Evolutionary conservation across 2,113 vertebrate species (phyloP).

Genomic region (Saimiri boliviensis): DNA sequence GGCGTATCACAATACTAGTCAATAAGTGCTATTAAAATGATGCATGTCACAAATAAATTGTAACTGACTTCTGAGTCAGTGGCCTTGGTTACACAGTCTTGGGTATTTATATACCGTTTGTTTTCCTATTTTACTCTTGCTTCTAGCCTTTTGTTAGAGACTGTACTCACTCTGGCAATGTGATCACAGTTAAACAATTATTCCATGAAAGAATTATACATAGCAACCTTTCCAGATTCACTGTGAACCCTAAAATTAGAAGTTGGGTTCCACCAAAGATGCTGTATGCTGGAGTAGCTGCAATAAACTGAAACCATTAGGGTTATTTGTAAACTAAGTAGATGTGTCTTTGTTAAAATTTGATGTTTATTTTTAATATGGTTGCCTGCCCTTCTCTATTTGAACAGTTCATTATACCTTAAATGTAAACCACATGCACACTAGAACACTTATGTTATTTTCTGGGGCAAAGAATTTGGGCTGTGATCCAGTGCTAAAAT

Average conservation of each 20-base stretch:
- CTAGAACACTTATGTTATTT: constrained; percentile 77
- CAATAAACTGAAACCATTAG: constrained; percentile 71
- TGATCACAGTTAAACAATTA: constrained; percentile 60
- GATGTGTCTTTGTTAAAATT: constrained; percentile 79
- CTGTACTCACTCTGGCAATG: neutral
- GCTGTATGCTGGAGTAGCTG: constrained; percentile 48
- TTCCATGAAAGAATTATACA: constrained; percentile 63
- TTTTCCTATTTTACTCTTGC: neutral
- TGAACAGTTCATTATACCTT: constrained; percentile 80
- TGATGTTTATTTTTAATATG: constrained; percentile 80
- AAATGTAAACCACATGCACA: constrained; percentile 79
- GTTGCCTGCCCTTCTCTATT: constrained; percentile 73
- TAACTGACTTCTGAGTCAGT: neutral
- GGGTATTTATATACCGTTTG: neutral
- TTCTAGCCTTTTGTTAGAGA: constrained; percentile 28
- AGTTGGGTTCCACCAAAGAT: constrained; percentile 62
- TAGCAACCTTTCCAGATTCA: constrained; percentile 59
- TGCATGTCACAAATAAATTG: neutral
- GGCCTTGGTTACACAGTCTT: neutral
- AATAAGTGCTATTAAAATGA: neutral
- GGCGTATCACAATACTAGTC: neutral
- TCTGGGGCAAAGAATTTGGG: constrained; percentile 80
- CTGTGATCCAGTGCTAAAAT: constrained; percentile 73
- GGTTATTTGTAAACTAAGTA: constrained; percentile 76
- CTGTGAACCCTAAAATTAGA: constrained; percentile 50